Evolutionary conservation across 2,113 vertebrate species (phyloP).

Genomic region (Halichoerus grypus): DNA sequence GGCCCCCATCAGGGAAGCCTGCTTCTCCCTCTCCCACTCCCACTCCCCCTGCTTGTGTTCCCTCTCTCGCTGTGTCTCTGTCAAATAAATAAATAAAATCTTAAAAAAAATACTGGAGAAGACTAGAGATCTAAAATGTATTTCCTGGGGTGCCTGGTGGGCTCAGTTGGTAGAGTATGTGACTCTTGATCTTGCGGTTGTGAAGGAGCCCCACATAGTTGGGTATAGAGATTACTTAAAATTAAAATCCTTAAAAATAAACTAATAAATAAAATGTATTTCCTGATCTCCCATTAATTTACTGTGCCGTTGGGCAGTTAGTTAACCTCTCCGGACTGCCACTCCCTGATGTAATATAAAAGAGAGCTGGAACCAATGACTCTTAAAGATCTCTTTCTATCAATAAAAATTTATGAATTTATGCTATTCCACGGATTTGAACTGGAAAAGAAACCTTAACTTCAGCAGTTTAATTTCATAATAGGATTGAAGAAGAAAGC

Average conservation of each 20-base stretch:
- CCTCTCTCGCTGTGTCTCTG: too few relatives aligned
- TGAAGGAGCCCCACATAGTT: background rate
- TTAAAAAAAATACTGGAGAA: background rate
- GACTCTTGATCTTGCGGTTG: background rate
- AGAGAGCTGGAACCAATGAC: background rate
- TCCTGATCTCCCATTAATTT: background rate
- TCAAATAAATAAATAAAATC: too few relatives aligned
- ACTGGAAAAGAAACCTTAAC: slow-evolving; percentile 18
- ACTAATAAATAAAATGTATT: background rate
- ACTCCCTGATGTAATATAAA: background rate
- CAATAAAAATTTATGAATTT: background rate
- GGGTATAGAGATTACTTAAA: background rate
- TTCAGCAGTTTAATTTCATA: background rate
- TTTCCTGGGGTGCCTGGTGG: background rate
- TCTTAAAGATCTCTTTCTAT: background rate
- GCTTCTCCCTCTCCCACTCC: too few relatives aligned
- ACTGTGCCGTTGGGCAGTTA: background rate
- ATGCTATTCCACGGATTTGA: background rate
- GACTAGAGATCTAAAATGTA: background rate
- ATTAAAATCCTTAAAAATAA: background rate
- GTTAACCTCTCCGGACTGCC: background rate
- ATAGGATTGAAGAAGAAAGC: background rate
- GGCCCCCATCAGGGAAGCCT: too few relatives aligned
- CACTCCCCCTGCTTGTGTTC: too few relatives aligned
- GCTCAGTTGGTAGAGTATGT: background rate